A percentile compares a stretch with the other conserved stretches of the same genome.
phyloP scores from a whole-genome alignment of 2,888 invertebrate genomes.

The Hydropsyche betteni region DNA sequence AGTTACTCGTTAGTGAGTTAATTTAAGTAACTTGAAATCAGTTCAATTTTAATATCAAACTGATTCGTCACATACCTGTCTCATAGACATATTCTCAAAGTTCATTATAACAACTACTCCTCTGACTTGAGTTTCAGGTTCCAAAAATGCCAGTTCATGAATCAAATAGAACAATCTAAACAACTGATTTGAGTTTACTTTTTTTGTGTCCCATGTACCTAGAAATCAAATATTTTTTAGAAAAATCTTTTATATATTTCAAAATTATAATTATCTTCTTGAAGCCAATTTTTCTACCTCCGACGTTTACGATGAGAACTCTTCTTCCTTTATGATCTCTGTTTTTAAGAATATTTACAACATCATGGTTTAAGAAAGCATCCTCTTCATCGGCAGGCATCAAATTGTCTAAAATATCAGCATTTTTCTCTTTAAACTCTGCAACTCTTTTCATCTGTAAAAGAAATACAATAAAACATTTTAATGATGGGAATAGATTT shows the following conservation, averaged over 20 bases:
- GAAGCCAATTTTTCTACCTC: slow-evolving; percentile 63
- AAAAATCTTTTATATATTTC: too few species aligned
- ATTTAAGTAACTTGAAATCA: background rate
- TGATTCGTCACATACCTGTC: slow-evolving; percentile 66
- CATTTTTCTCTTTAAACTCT: slow-evolving; percentile 78
- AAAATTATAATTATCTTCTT: too few species aligned
- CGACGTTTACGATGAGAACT: slow-evolving; percentile 77
- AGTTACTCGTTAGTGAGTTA: too few species aligned
- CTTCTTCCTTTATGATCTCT: slow-evolving; percentile 81
- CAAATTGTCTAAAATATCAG: slow-evolving; percentile 70
- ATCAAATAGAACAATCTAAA: slow-evolving; percentile 83
- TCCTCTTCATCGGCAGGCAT: slow-evolving; percentile 73
- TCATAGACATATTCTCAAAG: slow-evolving; percentile 79
- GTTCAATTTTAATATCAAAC: background rate
- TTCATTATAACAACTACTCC: slow-evolving; percentile 87
- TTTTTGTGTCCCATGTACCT: slow-evolving; percentile 80
- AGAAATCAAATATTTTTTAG: slow-evolving; percentile 45
- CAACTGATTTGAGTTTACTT: slow-evolving; percentile 77
- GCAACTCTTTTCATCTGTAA: slow-evolving; percentile 79
- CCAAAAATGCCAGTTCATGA: slow-evolving; percentile 79
- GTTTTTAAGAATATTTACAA: slow-evolving; percentile 80
- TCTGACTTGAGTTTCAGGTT: slow-evolving; percentile 81
- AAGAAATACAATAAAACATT: slow-evolving; percentile 36
- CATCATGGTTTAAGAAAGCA: slow-evolving; percentile 75
- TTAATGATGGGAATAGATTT: background rate